Conservation (phyloP, 2,888 invertebrate genomes). For the Cephus runcator region DNA sequence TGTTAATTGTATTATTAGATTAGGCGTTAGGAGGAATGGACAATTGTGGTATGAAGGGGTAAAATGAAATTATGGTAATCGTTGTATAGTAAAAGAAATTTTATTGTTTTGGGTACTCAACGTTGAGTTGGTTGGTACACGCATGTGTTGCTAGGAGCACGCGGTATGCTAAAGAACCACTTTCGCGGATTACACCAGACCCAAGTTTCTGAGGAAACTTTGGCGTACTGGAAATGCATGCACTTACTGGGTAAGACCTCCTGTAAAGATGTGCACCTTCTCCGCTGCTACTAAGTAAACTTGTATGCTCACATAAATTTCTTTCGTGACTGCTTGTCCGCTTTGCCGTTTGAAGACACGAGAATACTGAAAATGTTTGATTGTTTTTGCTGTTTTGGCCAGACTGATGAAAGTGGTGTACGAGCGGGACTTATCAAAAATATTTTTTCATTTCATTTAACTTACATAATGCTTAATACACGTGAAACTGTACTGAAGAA, state of each 20-base stretch:
- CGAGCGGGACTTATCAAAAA: too few species aligned
- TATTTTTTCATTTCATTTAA: background rate
- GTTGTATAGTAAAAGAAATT: background rate
- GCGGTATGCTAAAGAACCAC: constrained; percentile 25
- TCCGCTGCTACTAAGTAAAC: background rate
- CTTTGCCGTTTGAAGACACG: background rate
- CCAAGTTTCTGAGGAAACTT: constrained; percentile 20
- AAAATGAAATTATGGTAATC: background rate
- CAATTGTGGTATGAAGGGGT: background rate
- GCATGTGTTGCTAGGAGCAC: background rate
- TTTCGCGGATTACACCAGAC: constrained; percentile 29
- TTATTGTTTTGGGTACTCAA: background rate
- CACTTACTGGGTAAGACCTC: background rate
- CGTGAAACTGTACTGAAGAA: background rate
- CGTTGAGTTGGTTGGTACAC: background rate
- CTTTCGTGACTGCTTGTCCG: background rate
- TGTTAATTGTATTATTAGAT: background rate
- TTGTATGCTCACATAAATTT: background rate
- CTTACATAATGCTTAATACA: background rate
- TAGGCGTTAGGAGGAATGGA: background rate
- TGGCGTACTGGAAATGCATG: background rate
- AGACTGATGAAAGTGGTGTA: too few species aligned
- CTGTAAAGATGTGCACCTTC: background rate
- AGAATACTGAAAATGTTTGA: background rate
- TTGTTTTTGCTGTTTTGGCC: background rate